These are phyloP conservation scores for Botia kubotai DNA, from an alignment of 2,797 vertebrate genomes.

Conservation along the genomic window DNA sequence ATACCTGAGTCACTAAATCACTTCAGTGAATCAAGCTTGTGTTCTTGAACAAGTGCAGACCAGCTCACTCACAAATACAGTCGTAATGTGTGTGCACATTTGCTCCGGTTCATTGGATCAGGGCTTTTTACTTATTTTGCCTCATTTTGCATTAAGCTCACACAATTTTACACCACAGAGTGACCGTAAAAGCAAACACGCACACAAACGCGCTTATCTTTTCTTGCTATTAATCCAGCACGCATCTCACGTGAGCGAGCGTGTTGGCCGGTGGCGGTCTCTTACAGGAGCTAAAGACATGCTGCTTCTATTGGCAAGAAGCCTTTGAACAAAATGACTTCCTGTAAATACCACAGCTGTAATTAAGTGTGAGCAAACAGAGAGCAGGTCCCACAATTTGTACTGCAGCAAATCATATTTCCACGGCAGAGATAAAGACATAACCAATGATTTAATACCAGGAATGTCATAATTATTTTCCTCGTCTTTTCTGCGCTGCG, in stretches of 20 bases:
- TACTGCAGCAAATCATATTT: slow-evolving; percentile 94
- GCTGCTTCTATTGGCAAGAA: slow-evolving; percentile 83
- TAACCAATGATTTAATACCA: slow-evolving; percentile 92
- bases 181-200: slow-evolving; percentile 46
- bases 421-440: slow-evolving; percentile 87
- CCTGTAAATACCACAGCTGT: slow-evolving; percentile 90
- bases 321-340: slow-evolving; percentile 95
- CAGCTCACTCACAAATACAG: slow-evolving; percentile 9
- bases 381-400: slow-evolving; percentile 94
- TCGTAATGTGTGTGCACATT: slow-evolving; percentile 70
- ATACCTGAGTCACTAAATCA: slow-evolving; percentile 24
- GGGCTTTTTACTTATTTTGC: slow-evolving; percentile 62
- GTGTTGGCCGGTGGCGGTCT: slow-evolving; percentile 81
- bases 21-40: background rate
- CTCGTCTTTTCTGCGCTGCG: slow-evolving; percentile 71
- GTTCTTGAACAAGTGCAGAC: slow-evolving; percentile 47
- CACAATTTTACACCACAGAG: slow-evolving; percentile 63
- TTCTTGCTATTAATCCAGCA: slow-evolving; percentile 74
- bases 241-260: slow-evolving; percentile 76
- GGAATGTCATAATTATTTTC: slow-evolving; percentile 92
- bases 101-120: slow-evolving; percentile 65
- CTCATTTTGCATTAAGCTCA: slow-evolving; percentile 65
- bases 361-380: slow-evolving; percentile 94
- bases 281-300: slow-evolving; percentile 79
- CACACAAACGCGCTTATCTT: slow-evolving; percentile 68